A percentile compares a stretch with the other conserved stretches of the same genome.
Conservation (phyloP, 2,888 invertebrate species). For the Crepidodera aurea region DNA sequence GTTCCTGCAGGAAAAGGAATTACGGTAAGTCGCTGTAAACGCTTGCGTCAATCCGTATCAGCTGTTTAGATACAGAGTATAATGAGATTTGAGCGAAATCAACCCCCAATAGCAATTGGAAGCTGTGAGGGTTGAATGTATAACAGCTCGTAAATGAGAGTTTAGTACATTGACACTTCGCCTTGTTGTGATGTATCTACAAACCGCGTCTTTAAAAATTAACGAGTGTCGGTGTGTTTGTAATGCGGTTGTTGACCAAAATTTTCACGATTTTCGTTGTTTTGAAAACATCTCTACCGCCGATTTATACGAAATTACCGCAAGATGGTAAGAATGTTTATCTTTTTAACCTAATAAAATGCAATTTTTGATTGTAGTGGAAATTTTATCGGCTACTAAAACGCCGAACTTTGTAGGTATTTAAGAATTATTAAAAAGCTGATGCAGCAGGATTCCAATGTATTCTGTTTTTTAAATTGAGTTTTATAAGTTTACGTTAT, state of each 20-base stretch:
- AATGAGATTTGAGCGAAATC: slow-evolving; percentile 31
- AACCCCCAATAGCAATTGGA: slow-evolving; percentile 22
- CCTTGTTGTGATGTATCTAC: slow-evolving; percentile 33
- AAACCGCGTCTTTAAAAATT: slow-evolving; percentile 9
- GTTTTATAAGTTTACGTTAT: too few relatives aligned
- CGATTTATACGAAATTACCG: slow-evolving; percentile 31
- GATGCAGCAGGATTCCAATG: too few relatives aligned
- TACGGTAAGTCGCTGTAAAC: slow-evolving; percentile 32
- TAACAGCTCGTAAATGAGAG: slow-evolving; percentile 15
- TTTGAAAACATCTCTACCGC: slow-evolving; percentile 26
- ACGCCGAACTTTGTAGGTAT: too few relatives aligned
- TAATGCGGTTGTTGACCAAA: slow-evolving; percentile 32
- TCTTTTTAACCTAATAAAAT: too few relatives aligned
- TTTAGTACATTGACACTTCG: slow-evolving; percentile 13
- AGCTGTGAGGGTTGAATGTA: slow-evolving; percentile 18
- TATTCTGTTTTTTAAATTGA: too few relatives aligned
- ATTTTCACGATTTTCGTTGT: slow-evolving; percentile 25
- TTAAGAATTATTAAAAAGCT: too few relatives aligned
- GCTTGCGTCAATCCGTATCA: slow-evolving; percentile 38
- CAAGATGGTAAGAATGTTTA: slow-evolving; percentile 32
- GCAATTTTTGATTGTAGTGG: too few relatives aligned
- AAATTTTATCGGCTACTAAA: too few relatives aligned
- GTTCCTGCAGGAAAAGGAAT: slow-evolving; percentile 35
- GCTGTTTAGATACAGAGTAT: slow-evolving; percentile 32
- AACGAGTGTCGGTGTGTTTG: slow-evolving; percentile 24